phyloP scores from a whole-genome alignment of 2,888 invertebrate genomes.

The Litoditis marina region DNA sequence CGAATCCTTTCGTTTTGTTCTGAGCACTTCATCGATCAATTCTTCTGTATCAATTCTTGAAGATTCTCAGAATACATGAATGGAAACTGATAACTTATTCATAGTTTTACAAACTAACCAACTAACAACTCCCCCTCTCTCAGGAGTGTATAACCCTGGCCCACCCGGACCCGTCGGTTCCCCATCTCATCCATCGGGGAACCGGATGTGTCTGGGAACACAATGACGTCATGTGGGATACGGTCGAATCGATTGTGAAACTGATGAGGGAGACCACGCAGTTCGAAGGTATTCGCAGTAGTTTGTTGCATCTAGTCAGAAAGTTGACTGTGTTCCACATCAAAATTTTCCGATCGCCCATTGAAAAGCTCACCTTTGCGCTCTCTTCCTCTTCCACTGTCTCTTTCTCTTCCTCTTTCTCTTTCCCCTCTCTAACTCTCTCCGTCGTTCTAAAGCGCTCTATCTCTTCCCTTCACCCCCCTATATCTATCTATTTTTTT shows the following conservation, averaged over 20 bases:
- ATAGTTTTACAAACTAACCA: no score
- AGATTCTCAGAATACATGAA: not conserved
- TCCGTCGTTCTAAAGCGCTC: not conserved
- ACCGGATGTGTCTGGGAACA: slow-evolving; percentile 49
- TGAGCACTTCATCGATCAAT: no score
- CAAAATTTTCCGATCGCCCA: no score
- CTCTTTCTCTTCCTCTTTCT: no score
- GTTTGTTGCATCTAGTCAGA: no score
- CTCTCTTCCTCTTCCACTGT: no score
- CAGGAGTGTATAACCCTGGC: slow-evolving; percentile 51
- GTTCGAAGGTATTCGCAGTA: slow-evolving; percentile 40
- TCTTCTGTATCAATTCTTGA: no score
- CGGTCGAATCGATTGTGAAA: slow-evolving; percentile 62
- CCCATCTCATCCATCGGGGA: slow-evolving; percentile 33
- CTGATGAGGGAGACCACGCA: slow-evolving; percentile 80
- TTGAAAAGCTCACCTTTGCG: no score
- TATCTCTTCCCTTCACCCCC: not conserved
- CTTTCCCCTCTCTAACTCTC: no score
- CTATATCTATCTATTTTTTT: no score
- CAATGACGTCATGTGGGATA: slow-evolving; percentile 43
- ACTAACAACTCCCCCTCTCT: not conserved
- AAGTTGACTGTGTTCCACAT: no score
- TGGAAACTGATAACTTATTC: not conserved
- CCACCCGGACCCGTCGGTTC: not conserved
- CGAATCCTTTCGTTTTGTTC: no score